Evolutionary conservation across 2,113 vertebrate genomes (phyloP), one percentile per base, ranked within the genome.

Genomic region (Balaenoptera acutorostrata): DNA sequence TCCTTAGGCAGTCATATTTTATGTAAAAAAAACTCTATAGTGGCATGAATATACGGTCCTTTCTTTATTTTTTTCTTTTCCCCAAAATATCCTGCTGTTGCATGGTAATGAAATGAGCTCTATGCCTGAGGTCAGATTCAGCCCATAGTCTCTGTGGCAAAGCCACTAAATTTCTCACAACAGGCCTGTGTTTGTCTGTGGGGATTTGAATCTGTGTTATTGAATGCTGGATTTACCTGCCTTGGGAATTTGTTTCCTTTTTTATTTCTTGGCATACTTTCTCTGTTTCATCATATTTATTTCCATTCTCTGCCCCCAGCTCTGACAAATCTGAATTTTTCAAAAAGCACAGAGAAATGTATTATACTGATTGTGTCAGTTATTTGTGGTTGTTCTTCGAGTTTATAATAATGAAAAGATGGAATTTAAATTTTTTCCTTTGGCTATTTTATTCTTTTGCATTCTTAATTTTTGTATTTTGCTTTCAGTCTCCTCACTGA

Each of bases 391-490:
- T 55, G 46, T n/a, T 81, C 39, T 89, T 95, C 52, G 74, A 63
- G 46, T 57, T 71, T 77, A 89, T 78, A 66, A 74, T 66, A 89
- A 78, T 61, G 49, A 64, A 93, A 95, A 95, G 39, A 71, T 61
- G 46, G 31, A 61, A 89, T 82, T 84, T 39, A 87, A 66, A 12
- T 10, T 69, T 86, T 94, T 64, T 29, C 36, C 44, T 84, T 69
- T 75, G 75, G 39, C 15, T 82, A 41, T 90, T 95, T 75, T 66
- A 49, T 74, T 46, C 66, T 77, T 95, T 68, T 31, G 41, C 44
- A 46, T 83, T 78, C 41, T 46, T 92, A 33, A 81, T 89, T 91
- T 89, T 93, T 83, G 2, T 80, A 55, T 64, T 89, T 97, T 95
- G 36, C 41, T 96, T 92, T 91, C 41, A 27, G 59, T 89, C 83